Percentiles rank a stretch among this genome's conserved stretches.
Evolutionary conservation across 2,113 vertebrate genomes (phyloP).

Genomic region (Ranitomeya variabilis): DNA sequence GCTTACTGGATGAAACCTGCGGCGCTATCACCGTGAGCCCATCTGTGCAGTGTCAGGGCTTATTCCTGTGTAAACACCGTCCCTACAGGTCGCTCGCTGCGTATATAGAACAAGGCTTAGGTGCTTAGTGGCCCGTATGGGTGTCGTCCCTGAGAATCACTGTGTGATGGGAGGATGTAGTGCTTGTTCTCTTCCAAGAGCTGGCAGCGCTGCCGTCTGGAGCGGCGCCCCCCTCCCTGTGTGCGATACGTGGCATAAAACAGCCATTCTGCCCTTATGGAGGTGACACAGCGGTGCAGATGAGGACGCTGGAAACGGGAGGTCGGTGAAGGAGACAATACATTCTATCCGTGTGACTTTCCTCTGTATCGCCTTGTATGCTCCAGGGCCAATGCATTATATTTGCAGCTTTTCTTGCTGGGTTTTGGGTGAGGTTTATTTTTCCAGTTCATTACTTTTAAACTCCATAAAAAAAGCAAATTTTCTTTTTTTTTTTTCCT

Average conservation of each 20-base stretch:
- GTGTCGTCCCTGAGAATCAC: not conserved
- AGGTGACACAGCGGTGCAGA: not conserved
- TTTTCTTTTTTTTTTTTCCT: not conserved
- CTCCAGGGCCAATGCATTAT: not conserved
- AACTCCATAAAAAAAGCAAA: not conserved
- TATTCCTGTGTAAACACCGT: not conserved
- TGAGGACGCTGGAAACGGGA: not conserved
- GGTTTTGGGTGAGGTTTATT: not conserved
- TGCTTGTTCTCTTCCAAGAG: not conserved
- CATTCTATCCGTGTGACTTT: not conserved
- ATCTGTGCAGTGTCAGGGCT: not conserved
- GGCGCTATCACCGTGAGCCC: not conserved
- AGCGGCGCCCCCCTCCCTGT: constrained; percentile 15
- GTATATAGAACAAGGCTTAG: not conserved
- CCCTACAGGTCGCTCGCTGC: not conserved
- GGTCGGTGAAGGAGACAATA: not conserved
- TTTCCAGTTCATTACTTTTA: not conserved
- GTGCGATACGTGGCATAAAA: constrained; percentile 12
- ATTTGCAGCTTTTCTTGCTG: not conserved
- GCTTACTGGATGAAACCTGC: not conserved
- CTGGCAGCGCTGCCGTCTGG: constrained; percentile 17
- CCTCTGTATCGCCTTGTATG: not conserved
- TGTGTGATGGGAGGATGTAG: not conserved
- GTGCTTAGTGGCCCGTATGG: not conserved
- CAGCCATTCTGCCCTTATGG: not conserved